Conservation (phyloP, 2,113 vertebrate species). For the Stegostoma tigrinum region DNA sequence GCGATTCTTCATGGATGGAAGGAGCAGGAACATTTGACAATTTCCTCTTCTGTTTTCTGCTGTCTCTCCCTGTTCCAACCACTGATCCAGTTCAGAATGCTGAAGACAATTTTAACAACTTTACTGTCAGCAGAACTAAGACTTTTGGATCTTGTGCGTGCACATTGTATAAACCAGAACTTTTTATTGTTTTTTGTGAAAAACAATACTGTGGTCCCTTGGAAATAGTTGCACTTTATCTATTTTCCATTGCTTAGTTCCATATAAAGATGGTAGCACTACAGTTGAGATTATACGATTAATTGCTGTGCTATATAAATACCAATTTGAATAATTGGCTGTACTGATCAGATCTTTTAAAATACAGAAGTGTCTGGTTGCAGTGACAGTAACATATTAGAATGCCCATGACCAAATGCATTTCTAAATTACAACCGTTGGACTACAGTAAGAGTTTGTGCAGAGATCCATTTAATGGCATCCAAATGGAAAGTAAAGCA, state of each 20-base stretch:
- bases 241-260: background rate
- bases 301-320: background rate
- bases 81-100: background rate
- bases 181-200: background rate
- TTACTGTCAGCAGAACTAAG: background rate
- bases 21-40: background rate
- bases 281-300: background rate
- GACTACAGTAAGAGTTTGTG: background rate
- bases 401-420: background rate
- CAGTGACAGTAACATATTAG: background rate
- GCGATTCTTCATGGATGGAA: background rate
- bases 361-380: background rate
- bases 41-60: background rate
- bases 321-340: background rate
- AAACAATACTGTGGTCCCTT: background rate
- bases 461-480: background rate
- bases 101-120: background rate
- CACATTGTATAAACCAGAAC: background rate
- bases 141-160: background rate
- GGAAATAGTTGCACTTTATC: background rate
- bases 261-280: background rate
- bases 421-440: background rate
- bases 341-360: too few species aligned
- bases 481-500: conserved; percentile 3
- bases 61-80: background rate